Conservation (phyloP, 2,888 invertebrate genomes). For the Zootermopsis nevadensis region DNA sequence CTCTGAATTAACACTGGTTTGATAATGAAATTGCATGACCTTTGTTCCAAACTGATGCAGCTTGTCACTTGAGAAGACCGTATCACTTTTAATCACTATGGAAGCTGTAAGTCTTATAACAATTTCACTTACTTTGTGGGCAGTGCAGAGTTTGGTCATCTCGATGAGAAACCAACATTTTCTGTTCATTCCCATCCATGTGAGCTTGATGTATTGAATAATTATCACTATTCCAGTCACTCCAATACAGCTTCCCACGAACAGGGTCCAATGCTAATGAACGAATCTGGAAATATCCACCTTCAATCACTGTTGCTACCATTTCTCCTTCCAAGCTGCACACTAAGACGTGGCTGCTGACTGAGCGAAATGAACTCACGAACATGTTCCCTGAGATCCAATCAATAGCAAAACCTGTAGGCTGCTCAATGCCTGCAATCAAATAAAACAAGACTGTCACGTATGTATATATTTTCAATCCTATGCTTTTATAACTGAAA, state of each 20-base stretch:
- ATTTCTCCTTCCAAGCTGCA: constrained; percentile 80
- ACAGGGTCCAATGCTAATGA: constrained; percentile 79
- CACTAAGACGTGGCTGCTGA: constrained; percentile 71
- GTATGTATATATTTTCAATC: no score
- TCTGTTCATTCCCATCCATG: constrained; percentile 73
- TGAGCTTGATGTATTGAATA: constrained; percentile 70
- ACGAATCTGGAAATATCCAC: constrained; percentile 63
- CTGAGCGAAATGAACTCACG: constrained; percentile 72
- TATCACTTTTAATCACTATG: no score
- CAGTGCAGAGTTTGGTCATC: constrained; percentile 55
- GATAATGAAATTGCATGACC: no score
- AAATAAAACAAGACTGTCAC: no score
- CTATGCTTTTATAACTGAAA: no score
- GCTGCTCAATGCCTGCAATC: constrained; percentile 65
- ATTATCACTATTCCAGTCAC: constrained; percentile 64
- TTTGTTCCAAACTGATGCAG: no score
- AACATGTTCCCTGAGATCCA: constrained; percentile 83
- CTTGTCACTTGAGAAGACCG: no score
- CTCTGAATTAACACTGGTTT: no score
- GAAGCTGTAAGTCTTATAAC: no score
- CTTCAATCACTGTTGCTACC: constrained; percentile 65
- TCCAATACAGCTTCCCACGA: constrained; percentile 69
- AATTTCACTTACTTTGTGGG: constrained; percentile 56
- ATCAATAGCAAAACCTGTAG: constrained; percentile 83
- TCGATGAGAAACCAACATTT: constrained; percentile 57